Evolutionary conservation across 2,888 invertebrate species (phyloP).

Genomic region (Sicus ferrugineus): DNA sequence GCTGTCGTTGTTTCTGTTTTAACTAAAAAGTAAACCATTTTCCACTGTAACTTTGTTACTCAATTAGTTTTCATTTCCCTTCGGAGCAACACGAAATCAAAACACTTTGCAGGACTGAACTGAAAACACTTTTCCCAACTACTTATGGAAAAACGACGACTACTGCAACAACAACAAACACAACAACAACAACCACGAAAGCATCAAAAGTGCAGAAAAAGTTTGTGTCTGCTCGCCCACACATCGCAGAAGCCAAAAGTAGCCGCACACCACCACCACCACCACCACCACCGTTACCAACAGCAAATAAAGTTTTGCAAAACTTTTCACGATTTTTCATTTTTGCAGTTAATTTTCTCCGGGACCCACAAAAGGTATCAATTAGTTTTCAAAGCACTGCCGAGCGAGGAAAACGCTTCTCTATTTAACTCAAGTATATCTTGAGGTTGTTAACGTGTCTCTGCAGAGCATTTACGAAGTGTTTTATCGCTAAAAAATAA

Average conservation of each 20-base stretch:
- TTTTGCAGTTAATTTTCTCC: background rate
- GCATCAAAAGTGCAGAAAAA: too few relatives aligned
- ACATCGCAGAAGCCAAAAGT: background rate
- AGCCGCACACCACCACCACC: slow-evolving; percentile 1
- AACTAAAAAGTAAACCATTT: slow-evolving; percentile 18
- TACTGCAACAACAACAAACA: slow-evolving; percentile 15
- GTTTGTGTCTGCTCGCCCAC: background rate
- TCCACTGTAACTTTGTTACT: slow-evolving; percentile 53
- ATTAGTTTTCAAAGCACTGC: slow-evolving; percentile 52
- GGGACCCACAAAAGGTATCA: slow-evolving; percentile 48
- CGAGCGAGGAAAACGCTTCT: background rate
- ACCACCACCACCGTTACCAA: background rate
- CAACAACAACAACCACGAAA: background rate
- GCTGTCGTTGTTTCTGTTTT: background rate
- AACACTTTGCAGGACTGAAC: slow-evolving; percentile 44
- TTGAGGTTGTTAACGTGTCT: background rate
- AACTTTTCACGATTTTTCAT: slow-evolving; percentile 26
- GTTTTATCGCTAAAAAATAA: background rate
- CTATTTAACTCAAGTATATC: background rate
- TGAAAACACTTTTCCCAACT: background rate
- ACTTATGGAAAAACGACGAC: slow-evolving; percentile 1
- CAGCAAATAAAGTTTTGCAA: slow-evolving; percentile 16
- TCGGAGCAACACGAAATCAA: slow-evolving; percentile 48
- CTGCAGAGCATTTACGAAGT: slow-evolving; percentile 5
- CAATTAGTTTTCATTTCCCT: slow-evolving; percentile 56